Conservation (phyloP, 2,797 vertebrate species). For the Muscicapa striata region DNA sequence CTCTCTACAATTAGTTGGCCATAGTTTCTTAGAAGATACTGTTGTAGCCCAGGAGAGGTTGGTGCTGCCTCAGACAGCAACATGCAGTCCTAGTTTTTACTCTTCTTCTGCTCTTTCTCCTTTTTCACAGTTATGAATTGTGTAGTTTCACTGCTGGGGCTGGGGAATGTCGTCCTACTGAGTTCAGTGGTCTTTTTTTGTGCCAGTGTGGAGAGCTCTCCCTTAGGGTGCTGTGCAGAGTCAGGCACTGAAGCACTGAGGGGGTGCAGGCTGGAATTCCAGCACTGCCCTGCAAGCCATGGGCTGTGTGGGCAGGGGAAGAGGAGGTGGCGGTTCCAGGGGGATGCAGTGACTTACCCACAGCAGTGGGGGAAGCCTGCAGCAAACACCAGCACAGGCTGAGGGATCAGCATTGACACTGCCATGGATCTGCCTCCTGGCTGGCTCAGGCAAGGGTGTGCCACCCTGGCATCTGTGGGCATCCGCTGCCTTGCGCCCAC, state of each 20-base stretch:
- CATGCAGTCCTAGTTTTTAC: background rate
- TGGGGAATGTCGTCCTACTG: background rate
- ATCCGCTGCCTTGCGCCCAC: background rate
- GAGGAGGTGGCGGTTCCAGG: background rate
- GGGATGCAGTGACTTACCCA: background rate
- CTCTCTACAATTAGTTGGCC: conserved; percentile 75
- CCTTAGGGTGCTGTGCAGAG: background rate
- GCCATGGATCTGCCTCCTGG: background rate
- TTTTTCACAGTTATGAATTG: background rate
- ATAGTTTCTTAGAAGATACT: conserved; percentile 62
- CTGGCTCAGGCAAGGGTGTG: background rate
- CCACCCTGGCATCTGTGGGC: background rate
- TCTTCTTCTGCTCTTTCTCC: background rate
- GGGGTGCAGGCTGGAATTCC: background rate
- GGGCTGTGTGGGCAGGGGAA: background rate
- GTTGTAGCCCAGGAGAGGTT: background rate
- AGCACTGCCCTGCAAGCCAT: background rate
- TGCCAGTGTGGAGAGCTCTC: background rate
- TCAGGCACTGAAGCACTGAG: background rate
- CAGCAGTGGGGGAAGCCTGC: background rate
- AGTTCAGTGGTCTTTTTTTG: background rate
- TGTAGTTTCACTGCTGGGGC: background rate
- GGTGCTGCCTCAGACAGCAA: background rate
- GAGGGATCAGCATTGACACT: background rate
- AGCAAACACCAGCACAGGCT: background rate